phyloP scores from a whole-genome alignment of 2,888 invertebrate species.

The Rugalucina vietnamica region DNA sequence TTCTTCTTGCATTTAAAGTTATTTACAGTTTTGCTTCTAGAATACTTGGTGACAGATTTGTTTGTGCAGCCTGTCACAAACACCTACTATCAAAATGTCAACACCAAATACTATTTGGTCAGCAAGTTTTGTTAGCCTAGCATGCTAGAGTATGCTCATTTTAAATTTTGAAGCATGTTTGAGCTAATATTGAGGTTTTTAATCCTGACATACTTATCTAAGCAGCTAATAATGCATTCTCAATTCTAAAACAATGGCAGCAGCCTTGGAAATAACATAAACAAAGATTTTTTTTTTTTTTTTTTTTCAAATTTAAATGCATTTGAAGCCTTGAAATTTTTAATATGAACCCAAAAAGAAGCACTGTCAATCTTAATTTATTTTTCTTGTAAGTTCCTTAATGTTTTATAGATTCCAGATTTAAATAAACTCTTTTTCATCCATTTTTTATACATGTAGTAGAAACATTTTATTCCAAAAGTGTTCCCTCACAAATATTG shows the following conservation, averaged over 20 bases:
- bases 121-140: neutral
- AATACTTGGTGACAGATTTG: neutral
- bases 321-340: no score
- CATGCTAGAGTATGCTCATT: neutral
- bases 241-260: neutral
- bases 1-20: no score
- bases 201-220: neutral
- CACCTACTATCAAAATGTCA: conserved; percentile 6
- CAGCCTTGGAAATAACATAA: neutral
- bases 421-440: no score
- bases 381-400: no score
- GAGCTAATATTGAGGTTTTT: neutral
- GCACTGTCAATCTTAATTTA: no score
- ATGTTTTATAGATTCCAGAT: no score
- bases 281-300: no score
- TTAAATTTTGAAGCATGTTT: neutral
- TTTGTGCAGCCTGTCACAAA: neutral
- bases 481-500: no score
- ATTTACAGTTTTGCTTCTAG: neutral
- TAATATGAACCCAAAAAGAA: no score
- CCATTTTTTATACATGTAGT: no score
- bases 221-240: neutral
- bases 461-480: no score
- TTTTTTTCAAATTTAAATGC: no score
- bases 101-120: neutral